These are phyloP conservation scores for Rhinolophus ferrumequinum DNA, from an alignment of 2,113 vertebrate species.

Conservation along the genomic window DNA sequence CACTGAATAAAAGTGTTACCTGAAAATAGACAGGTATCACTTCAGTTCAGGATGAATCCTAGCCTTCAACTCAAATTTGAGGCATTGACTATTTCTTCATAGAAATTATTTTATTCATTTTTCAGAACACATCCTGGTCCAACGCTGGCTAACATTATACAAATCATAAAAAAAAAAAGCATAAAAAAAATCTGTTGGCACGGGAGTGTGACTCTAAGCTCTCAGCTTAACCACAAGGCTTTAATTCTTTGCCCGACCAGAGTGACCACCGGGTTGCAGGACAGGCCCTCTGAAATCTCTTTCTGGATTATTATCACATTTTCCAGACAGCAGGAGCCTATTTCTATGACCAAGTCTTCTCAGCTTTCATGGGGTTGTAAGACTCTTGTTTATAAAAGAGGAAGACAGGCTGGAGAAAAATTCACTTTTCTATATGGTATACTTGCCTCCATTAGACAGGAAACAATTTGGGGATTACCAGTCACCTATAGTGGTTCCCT, in stretches of 20 bases:
- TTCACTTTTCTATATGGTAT: background rate
- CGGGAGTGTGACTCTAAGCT: background rate
- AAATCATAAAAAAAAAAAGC: background rate
- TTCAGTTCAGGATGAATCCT: background rate
- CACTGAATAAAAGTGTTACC: background rate
- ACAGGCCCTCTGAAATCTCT: background rate
- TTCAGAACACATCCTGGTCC: background rate
- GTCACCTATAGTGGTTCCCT: background rate
- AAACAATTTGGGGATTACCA: background rate
- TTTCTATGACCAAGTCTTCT: background rate
- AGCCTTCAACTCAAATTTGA: background rate
- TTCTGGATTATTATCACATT: background rate
- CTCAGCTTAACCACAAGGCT: background rate
- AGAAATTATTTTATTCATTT: background rate
- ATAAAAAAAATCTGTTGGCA: too few relatives aligned
- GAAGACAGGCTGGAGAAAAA: background rate
- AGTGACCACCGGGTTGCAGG: background rate
- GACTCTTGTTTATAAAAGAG: background rate
- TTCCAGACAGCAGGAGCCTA: background rate
- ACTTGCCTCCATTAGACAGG: background rate
- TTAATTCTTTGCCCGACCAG: constrained; percentile 2
- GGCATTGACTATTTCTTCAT: background rate
- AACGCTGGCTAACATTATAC: background rate
- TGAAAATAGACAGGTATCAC: background rate
- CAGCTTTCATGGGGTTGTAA: background rate